phyloP scores from a whole-genome alignment of 2,113 vertebrate genomes.

The Brachypodius melanocephalos region DNA sequence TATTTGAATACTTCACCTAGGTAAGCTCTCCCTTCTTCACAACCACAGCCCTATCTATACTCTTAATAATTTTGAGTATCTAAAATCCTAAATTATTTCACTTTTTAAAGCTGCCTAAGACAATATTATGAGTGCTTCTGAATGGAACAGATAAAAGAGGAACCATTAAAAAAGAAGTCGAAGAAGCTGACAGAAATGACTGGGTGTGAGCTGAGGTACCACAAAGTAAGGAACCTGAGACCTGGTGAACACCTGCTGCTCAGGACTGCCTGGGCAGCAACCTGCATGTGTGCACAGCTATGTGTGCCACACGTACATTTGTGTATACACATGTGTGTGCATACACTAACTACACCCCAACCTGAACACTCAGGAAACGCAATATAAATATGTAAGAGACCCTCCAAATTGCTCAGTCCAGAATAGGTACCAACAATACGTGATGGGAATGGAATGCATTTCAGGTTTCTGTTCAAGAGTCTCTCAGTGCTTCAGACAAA shows the following conservation, averaged over 20 bases:
- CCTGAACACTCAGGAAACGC: background rate
- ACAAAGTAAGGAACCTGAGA: background rate
- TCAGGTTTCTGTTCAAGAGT: background rate
- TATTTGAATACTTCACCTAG: background rate
- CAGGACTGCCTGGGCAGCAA: background rate
- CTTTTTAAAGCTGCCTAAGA: background rate
- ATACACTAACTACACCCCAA: background rate
- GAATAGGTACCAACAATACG: background rate
- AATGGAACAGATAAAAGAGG: background rate
- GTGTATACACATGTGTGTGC: background rate
- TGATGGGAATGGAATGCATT: background rate
- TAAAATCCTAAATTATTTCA: background rate
- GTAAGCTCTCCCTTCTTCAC: background rate
- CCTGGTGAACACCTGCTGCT: background rate
- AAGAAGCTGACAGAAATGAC: background rate
- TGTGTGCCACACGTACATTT: accelerated
- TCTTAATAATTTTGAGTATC: background rate
- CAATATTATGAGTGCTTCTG: background rate
- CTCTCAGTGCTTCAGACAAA: background rate
- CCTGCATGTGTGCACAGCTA: background rate
- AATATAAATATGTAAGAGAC: background rate
- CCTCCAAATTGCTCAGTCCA: background rate
- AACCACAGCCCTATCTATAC: background rate
- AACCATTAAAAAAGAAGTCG: background rate
- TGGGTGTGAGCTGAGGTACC: background rate